These are phyloP conservation scores for Iphiclides podalirius DNA, from an alignment of 2,888 invertebrate genomes.

Conservation along the genomic window DNA sequence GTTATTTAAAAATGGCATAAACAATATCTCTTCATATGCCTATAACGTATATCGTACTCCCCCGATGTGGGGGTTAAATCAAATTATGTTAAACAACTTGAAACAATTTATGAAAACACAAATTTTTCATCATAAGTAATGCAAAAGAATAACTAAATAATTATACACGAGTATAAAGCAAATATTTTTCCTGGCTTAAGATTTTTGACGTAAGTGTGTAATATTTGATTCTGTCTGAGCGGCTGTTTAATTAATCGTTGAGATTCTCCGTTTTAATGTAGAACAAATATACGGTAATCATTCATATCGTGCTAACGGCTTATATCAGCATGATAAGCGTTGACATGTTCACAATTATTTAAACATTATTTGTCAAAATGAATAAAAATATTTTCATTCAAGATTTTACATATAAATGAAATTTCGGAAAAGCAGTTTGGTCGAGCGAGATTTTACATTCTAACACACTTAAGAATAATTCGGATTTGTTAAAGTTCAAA, in stretches of 20 bases:
- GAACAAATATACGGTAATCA: background rate
- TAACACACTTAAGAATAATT: too few relatives aligned
- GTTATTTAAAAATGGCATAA: too few relatives aligned
- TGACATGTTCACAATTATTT: background rate
- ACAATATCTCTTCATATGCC: too few relatives aligned
- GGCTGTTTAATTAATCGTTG: background rate
- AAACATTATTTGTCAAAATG: background rate
- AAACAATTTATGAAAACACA: too few relatives aligned
- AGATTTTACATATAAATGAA: background rate
- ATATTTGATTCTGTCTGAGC: background rate
- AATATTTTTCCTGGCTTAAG: background rate
- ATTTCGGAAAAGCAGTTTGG: background rate
- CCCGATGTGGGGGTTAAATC: too few relatives aligned
- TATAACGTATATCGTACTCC: too few relatives aligned
- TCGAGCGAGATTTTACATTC: too few relatives aligned
- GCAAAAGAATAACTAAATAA: too few relatives aligned
- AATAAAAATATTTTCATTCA: background rate
- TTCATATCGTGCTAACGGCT: slow-evolving; percentile 1
- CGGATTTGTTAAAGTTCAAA: background rate
- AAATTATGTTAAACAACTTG: too few relatives aligned
- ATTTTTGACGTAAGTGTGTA: background rate
- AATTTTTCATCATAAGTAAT: too few relatives aligned
- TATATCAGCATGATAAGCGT: slow-evolving; percentile 4
- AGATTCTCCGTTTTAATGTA: background rate
- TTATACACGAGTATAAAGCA: too few relatives aligned